Conservation (phyloP, 2,797 vertebrate genomes). For the Tapera naevia region DNA sequence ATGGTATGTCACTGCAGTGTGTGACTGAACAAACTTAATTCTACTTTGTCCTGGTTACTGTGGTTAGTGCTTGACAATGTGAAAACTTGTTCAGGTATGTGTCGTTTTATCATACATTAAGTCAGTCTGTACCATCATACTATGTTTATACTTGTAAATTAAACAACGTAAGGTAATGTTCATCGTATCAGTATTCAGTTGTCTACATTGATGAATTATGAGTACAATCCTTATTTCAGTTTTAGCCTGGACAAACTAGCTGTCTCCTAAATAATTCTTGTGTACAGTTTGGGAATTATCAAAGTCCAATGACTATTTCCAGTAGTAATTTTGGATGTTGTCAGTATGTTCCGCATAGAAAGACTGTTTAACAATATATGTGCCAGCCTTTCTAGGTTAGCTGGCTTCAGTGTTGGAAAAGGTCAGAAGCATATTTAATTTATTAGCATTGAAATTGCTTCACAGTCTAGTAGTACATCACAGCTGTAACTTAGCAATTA, state of each 20-base stretch:
- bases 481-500: background rate
- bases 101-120: background rate
- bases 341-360: background rate
- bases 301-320: background rate
- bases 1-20: background rate
- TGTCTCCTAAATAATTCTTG: background rate
- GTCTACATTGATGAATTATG: background rate
- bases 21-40: background rate
- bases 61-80: background rate
- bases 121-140: background rate
- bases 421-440: constrained; percentile 8
- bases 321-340: background rate
- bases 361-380: background rate
- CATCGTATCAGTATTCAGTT: fast-evolving
- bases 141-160: background rate
- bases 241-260: background rate
- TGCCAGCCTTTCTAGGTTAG: background rate
- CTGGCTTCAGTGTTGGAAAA: background rate
- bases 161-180: background rate
- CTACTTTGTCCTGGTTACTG: background rate
- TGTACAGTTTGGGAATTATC: background rate
- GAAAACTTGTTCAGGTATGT: background rate
- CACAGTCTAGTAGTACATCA: background rate
- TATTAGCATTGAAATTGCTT: background rate
- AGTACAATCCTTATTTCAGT: background rate